A percentile compares a stretch with the other conserved stretches of the same genome.
These are phyloP conservation scores for Lepidotrigona ventralis DNA, from an alignment of 1,140 invertebrate genomes.

Conservation along the genomic window DNA sequence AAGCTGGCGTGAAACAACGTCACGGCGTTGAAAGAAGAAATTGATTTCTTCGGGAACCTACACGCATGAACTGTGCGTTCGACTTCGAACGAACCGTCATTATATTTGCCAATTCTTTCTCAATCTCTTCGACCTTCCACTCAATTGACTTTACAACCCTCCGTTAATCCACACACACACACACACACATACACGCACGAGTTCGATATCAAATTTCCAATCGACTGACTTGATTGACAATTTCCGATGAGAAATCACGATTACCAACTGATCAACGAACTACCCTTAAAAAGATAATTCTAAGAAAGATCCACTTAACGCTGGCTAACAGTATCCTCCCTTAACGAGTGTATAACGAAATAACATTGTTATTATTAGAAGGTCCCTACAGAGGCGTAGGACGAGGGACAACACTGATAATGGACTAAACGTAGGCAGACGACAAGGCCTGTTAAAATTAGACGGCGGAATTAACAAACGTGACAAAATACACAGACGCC, in stretches of 20 bases:
- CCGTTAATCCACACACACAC: background rate
- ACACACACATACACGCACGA: no score
- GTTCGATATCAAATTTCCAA: background rate
- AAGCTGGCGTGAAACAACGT: slow-evolving; percentile 39
- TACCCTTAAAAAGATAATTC: no score
- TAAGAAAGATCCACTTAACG: no score
- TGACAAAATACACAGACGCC: background rate
- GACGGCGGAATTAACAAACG: background rate
- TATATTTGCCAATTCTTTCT: no score
- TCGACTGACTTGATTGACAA: background rate
- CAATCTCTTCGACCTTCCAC: background rate
- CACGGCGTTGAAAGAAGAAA: slow-evolving; percentile 17
- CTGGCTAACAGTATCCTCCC: no score
- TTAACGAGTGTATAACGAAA: no score
- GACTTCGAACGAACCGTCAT: background rate
- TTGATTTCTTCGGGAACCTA: slow-evolving; percentile 14
- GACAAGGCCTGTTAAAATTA: background rate
- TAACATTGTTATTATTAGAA: no score
- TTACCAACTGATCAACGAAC: no score
- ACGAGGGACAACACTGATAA: background rate
- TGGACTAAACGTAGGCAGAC: background rate
- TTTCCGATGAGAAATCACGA: background rate
- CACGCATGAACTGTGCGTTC: no score
- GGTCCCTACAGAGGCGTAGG: background rate
- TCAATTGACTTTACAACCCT: background rate